Evolutionary conservation across 2,888 invertebrate species (phyloP), one percentile per base, ranked within the genome.

Genomic region (Lingula anatina): DNA sequence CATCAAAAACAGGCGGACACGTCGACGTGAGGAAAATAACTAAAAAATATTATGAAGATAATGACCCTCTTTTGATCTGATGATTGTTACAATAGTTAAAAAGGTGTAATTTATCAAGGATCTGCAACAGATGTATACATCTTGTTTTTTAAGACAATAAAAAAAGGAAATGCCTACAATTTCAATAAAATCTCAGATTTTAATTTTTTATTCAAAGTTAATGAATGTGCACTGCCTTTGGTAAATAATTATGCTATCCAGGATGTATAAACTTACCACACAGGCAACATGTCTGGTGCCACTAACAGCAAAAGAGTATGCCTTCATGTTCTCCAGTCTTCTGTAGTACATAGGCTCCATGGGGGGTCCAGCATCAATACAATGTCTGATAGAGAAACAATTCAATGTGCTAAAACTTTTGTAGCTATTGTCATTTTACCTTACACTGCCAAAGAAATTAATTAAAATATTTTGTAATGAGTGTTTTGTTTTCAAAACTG

Each of bases 1-100:
- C 86, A 92, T 92, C 76, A 94, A 91, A 71, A 89, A 89, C 43
- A 93, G 82, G 54, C 90, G 82, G 39, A 94, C 87, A 73, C 90
- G 88, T 51, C 89, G 84, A 47, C 81, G 80, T 63, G 84, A 89
- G 61, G 88, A 87, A 18, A 89, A 87, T 37, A 93, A 79, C 71
- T 70, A 53, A 5, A 62, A 59, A 12, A 42, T 31, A 31, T 31
- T 9, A 31, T 31, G 15, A 31, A 9, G 15, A 31, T 31, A n/a
- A n/a, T n/a, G n/a, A n/a, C n/a, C n/a, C n/a, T n/a, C n/a, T n/a
- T n/a, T n/a, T n/a, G n/a, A n/a, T n/a, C 12, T 35, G 35, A n/a
- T 35, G 35, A 9, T 35, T 12, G n/a, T 35, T 12, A 35, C 35
- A n/a, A 35, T 12, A 9, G 12, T 12, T n/a, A 12, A 35, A n/a